Evolutionary conservation across 2,113 vertebrate genomes (phyloP), one percentile per base, ranked within the genome.

Genomic region (Argyrosomus japonicus): DNA sequence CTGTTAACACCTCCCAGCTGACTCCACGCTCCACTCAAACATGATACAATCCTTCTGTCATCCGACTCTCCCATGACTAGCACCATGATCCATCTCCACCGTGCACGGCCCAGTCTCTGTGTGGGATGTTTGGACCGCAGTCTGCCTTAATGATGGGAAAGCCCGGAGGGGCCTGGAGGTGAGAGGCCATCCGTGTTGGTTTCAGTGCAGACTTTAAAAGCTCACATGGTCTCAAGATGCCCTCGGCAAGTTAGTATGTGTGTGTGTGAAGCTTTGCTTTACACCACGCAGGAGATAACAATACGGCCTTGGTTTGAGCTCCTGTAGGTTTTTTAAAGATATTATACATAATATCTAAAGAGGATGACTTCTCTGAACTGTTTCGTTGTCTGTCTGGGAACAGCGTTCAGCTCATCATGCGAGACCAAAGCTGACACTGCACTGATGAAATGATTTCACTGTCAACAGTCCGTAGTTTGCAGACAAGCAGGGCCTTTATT

Each of bases 11-110:
- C 56, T 64, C 68, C 68, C 81, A 61, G 79, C 82, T 83, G 72
- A 83, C 71, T 85, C 63, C 69, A 78, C 19, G 11, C 69, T 68
- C 50, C 40, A n/a, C 36, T 63, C 80, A 61, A 75, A 85, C 61
- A 69, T 68, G 50, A 88, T 68, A 45, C 71, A 75, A 85, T 73
- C 57, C 43, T 48, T 15, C 40, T 27, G 86, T 92, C 89, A 91
- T 72, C 79, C 54, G 80, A 87, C 89, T 88, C 69, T 81, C 85
- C 54, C 85, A 75, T 92, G 91, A 90, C 89, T 76, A 17, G 50
- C 69, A 54, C 73, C 67, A 40, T 51, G 77, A 83, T 77, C 81
- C 2, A 50, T 29, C 65, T 50, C 4, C 21, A 27, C 13, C 29
- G 15, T 6, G 50, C 58, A 56, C 1, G 12, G 32, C 71, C 67